These are phyloP conservation scores for Arrhopalites spinosus DNA, from an alignment of 2,888 invertebrate species.

Conservation along the genomic window DNA sequence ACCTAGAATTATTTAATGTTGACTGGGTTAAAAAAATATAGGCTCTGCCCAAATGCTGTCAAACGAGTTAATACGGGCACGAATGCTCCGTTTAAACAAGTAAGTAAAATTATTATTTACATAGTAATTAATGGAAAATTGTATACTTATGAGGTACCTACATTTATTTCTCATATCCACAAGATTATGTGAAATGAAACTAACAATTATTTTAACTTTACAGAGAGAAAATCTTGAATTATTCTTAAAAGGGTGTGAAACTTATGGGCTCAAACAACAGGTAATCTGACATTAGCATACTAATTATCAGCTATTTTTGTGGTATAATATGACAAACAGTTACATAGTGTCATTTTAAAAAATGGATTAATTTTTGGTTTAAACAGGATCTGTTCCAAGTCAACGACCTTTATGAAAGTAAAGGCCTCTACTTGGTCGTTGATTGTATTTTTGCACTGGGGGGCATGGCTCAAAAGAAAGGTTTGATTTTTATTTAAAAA, in stretches of 20 bases:
- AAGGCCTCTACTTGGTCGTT: slow-evolving; percentile 61
- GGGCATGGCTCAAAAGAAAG: slow-evolving; percentile 59
- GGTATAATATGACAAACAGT: too few relatives aligned
- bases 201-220: slow-evolving; percentile 29
- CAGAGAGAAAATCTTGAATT: slow-evolving; percentile 60
- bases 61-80: slow-evolving; percentile 59
- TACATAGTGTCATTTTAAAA: too few relatives aligned
- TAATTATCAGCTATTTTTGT: too few relatives aligned
- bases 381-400: slow-evolving; percentile 62
- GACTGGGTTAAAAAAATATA: too few relatives aligned
- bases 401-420: slow-evolving; percentile 60
- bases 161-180: background rate
- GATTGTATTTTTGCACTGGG: slow-evolving; percentile 61
- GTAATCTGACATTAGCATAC: too few relatives aligned
- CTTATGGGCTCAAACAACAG: slow-evolving; percentile 59
- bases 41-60: slow-evolving; percentile 58
- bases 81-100: slow-evolving; percentile 60
- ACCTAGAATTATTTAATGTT: too few relatives aligned
- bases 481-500: background rate
- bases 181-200: background rate
- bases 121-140: background rate
- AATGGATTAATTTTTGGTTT: too few relatives aligned
- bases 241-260: slow-evolving; percentile 60
- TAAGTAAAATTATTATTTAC: slow-evolving; percentile 42
- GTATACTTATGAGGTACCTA: background rate